Conservation (phyloP, 2,888 invertebrate species). For the Byasa hedistus region DNA sequence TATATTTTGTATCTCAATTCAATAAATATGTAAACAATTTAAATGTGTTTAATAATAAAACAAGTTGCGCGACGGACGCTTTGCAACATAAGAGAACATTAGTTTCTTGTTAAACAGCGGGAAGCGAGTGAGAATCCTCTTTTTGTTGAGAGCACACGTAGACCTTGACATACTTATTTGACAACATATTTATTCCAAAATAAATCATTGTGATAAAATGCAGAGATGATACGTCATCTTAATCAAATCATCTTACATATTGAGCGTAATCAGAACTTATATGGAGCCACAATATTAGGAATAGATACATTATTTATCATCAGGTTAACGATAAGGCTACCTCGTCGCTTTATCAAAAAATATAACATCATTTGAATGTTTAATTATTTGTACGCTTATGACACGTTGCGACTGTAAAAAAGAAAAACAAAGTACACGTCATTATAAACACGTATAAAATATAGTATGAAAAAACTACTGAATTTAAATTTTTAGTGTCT, state of each 20-base stretch:
- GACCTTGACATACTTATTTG: conserved; percentile 10
- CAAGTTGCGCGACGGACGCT: not conserved
- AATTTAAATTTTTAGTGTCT: too few relatives aligned
- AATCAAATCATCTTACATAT: too few relatives aligned
- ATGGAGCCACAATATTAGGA: not conserved
- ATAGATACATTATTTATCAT: not conserved
- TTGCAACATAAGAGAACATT: conserved; percentile 2
- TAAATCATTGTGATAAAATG: conserved; percentile 2
- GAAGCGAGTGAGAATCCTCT: not conserved
- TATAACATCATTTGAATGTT: not conserved
- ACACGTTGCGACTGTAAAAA: not conserved
- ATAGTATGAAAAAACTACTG: too few relatives aligned
- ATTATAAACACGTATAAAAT: too few relatives aligned
- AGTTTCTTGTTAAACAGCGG: conserved; percentile 12
- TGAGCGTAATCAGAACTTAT: not conserved
- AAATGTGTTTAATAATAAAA: not conserved
- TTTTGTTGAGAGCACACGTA: conserved; percentile 2
- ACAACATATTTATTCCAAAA: not conserved
- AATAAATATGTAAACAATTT: not conserved
- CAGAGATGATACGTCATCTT: too few relatives aligned
- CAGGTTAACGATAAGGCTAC: not conserved
- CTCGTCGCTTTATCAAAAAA: not conserved
- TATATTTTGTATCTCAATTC: too few relatives aligned
- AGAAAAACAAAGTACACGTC: not conserved
- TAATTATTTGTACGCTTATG: not conserved